phyloP scores from a whole-genome alignment of 2,888 invertebrate genomes.

The Lasioglossum malachurum region DNA sequence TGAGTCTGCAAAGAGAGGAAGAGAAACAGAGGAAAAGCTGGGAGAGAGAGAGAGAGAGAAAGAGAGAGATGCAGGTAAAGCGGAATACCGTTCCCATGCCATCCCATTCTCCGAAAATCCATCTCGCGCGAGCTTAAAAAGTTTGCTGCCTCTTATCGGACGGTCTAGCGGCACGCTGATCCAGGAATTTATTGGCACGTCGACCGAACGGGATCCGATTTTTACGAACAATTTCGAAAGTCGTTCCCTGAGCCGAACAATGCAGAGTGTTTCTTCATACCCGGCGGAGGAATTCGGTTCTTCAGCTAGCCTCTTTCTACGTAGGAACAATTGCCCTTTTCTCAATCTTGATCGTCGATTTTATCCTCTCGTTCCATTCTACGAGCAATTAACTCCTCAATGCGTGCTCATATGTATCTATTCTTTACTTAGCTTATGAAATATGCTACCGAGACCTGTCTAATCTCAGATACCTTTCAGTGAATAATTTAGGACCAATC shows the following conservation, averaged over 20 bases:
- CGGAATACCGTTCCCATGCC: slow-evolving; percentile 52
- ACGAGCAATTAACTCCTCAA: too few species aligned
- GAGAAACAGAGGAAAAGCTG: not conserved
- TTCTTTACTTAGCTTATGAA: too few species aligned
- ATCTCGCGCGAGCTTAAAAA: slow-evolving; percentile 48
- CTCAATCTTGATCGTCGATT: too few species aligned
- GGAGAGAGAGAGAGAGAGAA: not conserved
- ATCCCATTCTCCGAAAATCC: slow-evolving; percentile 60
- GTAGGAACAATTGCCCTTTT: not conserved
- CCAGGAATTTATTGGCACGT: slow-evolving; percentile 44
- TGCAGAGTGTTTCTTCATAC: slow-evolving; percentile 10
- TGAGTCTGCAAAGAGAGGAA: not conserved
- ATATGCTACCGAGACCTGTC: too few species aligned
- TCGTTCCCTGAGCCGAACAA: slow-evolving; percentile 13
- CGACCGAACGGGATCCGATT: slow-evolving; percentile 29
- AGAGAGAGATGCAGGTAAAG: not conserved
- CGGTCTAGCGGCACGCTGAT: slow-evolving; percentile 49
- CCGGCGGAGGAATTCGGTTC: not conserved
- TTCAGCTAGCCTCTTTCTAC: not conserved
- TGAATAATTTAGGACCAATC: too few species aligned
- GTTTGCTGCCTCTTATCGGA: slow-evolving; percentile 47
- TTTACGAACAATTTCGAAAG: slow-evolving; percentile 18
- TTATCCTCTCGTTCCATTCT: too few species aligned
- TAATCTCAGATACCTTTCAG: too few species aligned
- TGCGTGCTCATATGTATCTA: too few species aligned